Base-by-base conservation (phyloP, 1,140 invertebrate genomes). In the Teleopsis dalmanni region DNA sequence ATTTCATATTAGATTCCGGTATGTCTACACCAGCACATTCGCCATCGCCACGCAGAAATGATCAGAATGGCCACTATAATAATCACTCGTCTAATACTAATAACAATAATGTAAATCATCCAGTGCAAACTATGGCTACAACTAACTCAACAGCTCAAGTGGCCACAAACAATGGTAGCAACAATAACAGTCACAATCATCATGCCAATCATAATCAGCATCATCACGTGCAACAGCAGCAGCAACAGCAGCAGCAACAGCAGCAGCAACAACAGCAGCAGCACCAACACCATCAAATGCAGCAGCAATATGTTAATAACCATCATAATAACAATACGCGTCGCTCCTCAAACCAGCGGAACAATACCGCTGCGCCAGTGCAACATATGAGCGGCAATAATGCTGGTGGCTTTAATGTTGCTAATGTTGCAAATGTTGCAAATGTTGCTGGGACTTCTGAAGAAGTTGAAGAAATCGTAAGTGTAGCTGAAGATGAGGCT, bases 401-500 rank as follows among this genome's bases (percentile, higher is more conserved):
- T n/a, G n/a, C n/a, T n/a, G n/a, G 35, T 7, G 35, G 35, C n/a
- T n/a, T n/a, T n/a, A n/a, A n/a, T n/a, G n/a, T n/a, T n/a, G n/a
- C n/a, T n/a, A n/a, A n/a, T n/a, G n/a, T n/a, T n/a, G n/a, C n/a
- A n/a, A n/a, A 41, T 67, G 69, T 37, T 1, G 79, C 78, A 18
- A 78, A 75, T 33, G 80, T 78, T 22, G 79, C 78, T n/a, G 81
- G 77, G 57, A 78, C 75, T 3, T 77, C 75, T 3, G 83, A 81
- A 33, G 83, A 85, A 62, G 83, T 85, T 52, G 83, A 84, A 45
- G 13, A 27, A 5, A 43, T 13, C 3, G 29, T 16, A 36, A 82
- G 81, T 31, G 78, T 76, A 40, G 80, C 82, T 44, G 82, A 82
- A 47, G 81, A 83, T 53, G 82, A 84, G 52, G 84, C 85, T 51